These are phyloP conservation scores for Lasioglossum leucozonium DNA, from an alignment of 2,888 invertebrate genomes.

Conservation along the genomic window DNA sequence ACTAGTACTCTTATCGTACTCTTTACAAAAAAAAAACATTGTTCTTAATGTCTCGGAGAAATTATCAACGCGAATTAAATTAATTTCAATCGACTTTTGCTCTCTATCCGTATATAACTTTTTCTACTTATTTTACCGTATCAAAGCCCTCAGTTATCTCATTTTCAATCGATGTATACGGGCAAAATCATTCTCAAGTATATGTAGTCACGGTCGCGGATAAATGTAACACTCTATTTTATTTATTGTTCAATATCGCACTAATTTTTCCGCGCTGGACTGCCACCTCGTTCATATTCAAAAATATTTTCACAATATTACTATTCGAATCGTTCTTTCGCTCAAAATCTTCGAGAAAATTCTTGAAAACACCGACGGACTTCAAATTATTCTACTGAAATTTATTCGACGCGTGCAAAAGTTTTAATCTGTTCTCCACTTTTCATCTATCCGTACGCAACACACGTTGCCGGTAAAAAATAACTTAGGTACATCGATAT, in stretches of 20 bases:
- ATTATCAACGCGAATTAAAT: not conserved
- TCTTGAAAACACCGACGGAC: not conserved
- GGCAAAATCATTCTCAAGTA: slow-evolving; percentile 15
- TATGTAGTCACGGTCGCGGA: slow-evolving; percentile 15
- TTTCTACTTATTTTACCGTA: not conserved
- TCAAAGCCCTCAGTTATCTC: not conserved
- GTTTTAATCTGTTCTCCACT: not conserved
- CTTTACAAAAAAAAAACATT: not conserved
- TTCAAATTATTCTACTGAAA: not conserved
- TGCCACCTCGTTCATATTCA: not conserved
- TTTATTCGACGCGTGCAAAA: not conserved
- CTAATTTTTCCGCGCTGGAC: slow-evolving; percentile 27
- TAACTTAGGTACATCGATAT: not conserved
- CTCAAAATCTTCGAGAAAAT: no score
- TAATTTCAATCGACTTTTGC: not conserved
- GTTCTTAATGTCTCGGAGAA: not conserved
- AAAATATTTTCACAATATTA: no score
- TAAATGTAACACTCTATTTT: slow-evolving; percentile 28
- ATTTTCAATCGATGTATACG: not conserved
- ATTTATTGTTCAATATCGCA: slow-evolving; percentile 17
- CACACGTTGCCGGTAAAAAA: not conserved
- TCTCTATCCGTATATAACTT: not conserved
- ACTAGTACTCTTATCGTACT: not conserved
- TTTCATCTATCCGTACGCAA: not conserved
- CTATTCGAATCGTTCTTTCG: no score